Evolutionary conservation across 1,140 invertebrate genomes (phyloP), one percentile per base, ranked within the genome.

Genomic region (Drosophila persimilis): DNA sequence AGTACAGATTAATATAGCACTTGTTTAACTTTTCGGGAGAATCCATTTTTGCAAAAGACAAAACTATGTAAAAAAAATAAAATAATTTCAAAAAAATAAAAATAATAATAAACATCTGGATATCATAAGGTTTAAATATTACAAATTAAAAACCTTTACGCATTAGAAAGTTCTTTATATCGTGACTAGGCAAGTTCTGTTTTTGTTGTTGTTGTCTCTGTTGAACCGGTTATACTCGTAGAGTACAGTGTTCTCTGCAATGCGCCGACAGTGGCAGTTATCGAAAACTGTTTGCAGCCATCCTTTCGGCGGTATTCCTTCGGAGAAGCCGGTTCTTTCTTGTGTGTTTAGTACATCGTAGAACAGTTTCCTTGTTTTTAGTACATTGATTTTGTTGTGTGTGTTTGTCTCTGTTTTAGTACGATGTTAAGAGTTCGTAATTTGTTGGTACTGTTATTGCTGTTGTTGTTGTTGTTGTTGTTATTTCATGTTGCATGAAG

Each of bases 1-100:
- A 86, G 81, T 86, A 88, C 52, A 86, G 59, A 80, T 81, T 86
- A 81, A 81, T 78, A 88, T 88, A 86, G 81, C 81, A 86, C 81
- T 81, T 88, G 51, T 65, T 55, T 59, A 57, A 62, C 69, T 80
- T 43, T 54, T 79, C 45, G 35, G 20, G 20, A 20, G 20, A 39
- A 13, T 13, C 0, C 35, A 13, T 55, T 47, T 58, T 65, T 56
- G 35, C 35, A 58, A 58, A 20, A 13, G n/a, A 51, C 55, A 45
- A 60, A 64, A 69, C 53, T 20, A 20, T 20, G 20, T 20, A 47
- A 60, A 22, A 22, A 50, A 66, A 51, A 62, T 53, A 47, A 64
- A 51, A 70, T 22, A 55, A 48, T 48, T 20, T 22, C 9, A 2
- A 43, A 56, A 64, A 61, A 60, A 69, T 65, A 53, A 63, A 29